Evolutionary conservation across 2,797 vertebrate species (phyloP).

Genomic region (Streptopelia turtur): DNA sequence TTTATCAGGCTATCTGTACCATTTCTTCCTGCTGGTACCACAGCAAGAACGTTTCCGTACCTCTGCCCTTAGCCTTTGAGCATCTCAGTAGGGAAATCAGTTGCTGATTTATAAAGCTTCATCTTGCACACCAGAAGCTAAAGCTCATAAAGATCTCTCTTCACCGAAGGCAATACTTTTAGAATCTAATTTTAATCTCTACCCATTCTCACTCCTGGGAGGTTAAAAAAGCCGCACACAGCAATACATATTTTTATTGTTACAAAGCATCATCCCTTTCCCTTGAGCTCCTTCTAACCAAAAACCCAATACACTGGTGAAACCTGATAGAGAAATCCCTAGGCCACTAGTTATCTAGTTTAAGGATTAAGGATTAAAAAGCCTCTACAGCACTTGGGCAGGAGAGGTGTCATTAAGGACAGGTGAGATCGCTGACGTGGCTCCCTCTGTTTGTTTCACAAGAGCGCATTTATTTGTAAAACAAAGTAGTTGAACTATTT

Average conservation of each 20-base stretch:
- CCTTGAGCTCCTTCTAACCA: not conserved
- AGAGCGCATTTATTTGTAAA: not conserved
- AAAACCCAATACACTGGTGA: not conserved
- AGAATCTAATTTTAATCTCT: slow-evolving; percentile 30
- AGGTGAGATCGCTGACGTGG: not conserved
- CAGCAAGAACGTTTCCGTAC: not conserved
- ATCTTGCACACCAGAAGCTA: not conserved
- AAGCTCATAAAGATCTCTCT: slow-evolving; percentile 35
- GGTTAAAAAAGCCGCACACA: not conserved
- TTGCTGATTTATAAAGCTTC: slow-evolving; percentile 39
- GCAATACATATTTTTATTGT: not conserved
- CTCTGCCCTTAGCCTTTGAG: not conserved
- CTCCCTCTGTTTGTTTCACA: not conserved
- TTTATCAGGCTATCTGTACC: not conserved
- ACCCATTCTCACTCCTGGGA: not conserved
- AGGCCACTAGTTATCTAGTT: not conserved
- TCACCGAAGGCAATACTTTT: not conserved
- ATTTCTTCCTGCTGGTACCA: not conserved
- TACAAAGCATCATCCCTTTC: not conserved
- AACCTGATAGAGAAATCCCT: not conserved
- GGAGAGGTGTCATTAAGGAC: not conserved
- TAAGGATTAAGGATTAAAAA: not conserved
- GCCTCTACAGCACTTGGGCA: not conserved
- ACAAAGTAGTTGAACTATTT: not conserved
- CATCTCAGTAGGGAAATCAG: slow-evolving; percentile 24